Conservation (phyloP, 2,113 vertebrate genomes). For the Cheilinus undulatus region DNA sequence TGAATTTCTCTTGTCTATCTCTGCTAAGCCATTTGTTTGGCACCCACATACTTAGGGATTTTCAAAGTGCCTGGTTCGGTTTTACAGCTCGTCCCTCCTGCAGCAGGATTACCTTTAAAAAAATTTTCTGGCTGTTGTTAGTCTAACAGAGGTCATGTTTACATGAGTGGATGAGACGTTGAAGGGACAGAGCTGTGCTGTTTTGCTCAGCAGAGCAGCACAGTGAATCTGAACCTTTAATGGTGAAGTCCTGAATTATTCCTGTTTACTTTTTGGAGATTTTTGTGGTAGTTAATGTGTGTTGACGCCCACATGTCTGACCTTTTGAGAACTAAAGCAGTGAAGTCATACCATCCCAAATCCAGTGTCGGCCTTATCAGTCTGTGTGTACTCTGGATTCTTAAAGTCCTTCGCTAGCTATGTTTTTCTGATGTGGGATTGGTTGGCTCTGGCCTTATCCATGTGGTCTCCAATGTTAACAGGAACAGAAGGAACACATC, state of each 20-base stretch:
- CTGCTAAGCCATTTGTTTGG: conserved; percentile 58
- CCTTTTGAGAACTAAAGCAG: conserved; percentile 45
- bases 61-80: conserved; percentile 61
- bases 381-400: conserved; percentile 49
- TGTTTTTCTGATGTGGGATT: conserved; percentile 59
- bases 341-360: conserved; percentile 55
- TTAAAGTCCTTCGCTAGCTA: conserved; percentile 6
- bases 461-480: conserved; percentile 59
- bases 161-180: conserved; percentile 65
- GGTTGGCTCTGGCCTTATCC: conserved; percentile 32
- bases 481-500: conserved; percentile 40
- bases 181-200: conserved; percentile 37
- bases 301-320: conserved; percentile 16
- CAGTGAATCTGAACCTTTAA: background rate
- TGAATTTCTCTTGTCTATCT: conserved; percentile 56
- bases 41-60: conserved; percentile 52
- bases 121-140: conserved; percentile 62
- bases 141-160: conserved; percentile 76
- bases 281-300: conserved; percentile 14
- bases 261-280: background rate
- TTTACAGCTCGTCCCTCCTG: conserved; percentile 49
- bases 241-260: background rate
- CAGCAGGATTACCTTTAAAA: conserved; percentile 62
- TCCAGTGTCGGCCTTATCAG: conserved; percentile 62
- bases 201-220: conserved; percentile 12